A percentile compares a stretch with the other conserved stretches of the same genome.
Conservation (phyloP, 2,888 invertebrate genomes). For the Spatulosminthurus flaviceps region DNA sequence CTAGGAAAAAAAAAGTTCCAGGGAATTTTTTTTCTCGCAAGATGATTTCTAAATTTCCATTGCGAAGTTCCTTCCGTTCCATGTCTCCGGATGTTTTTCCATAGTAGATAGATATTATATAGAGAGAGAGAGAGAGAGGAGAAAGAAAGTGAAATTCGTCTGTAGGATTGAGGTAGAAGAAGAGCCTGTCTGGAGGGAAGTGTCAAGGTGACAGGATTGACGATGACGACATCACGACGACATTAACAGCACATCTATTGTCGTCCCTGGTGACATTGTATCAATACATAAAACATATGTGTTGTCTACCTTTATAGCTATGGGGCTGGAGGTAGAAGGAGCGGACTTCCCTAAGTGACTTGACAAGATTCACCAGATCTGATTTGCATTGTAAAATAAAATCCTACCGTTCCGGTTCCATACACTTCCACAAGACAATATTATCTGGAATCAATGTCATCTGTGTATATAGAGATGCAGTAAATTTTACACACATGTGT, state of each 20-base stretch:
- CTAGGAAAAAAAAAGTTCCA: too few relatives aligned
- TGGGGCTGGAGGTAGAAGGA: constrained; percentile 10
- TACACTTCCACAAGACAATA: constrained; percentile 40
- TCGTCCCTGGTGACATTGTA: constrained; percentile 28
- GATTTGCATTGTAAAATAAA: constrained; percentile 48
- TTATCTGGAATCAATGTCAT: constrained; percentile 29
- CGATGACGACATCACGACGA: constrained; percentile 28
- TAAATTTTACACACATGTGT: neutral
- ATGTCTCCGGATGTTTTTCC: neutral
- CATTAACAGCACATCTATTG: constrained; percentile 40
- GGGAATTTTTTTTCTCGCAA: too few relatives aligned
- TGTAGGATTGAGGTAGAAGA: too few relatives aligned
- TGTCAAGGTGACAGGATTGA: constrained; percentile 40
- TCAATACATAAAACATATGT: constrained; percentile 24
- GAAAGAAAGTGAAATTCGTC: neutral
- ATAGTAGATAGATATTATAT: too few relatives aligned
- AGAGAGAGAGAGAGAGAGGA: too few relatives aligned
- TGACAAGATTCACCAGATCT: constrained; percentile 29
- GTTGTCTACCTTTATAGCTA: constrained; percentile 22
- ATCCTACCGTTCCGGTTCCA: constrained; percentile 39
- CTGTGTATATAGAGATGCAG: neutral
- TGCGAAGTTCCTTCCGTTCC: neutral
- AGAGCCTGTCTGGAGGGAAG: constrained; percentile 21
- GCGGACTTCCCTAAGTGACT: constrained; percentile 42
- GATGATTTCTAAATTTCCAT: constrained; percentile 22